phyloP scores from a whole-genome alignment of 1,140 invertebrate genomes.

The Carposina sasakii region DNA sequence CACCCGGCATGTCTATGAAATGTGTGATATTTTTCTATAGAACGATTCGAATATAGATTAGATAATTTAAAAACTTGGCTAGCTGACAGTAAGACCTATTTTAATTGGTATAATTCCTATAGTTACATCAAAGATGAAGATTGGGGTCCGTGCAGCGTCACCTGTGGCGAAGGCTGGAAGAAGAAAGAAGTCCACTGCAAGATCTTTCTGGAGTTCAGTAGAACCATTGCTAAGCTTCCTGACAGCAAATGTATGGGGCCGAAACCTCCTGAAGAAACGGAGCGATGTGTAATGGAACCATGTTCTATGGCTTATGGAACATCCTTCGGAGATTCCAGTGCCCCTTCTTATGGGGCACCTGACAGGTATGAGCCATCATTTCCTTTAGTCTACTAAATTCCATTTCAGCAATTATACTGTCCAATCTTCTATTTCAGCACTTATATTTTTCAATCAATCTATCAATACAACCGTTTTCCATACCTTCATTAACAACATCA shows the following conservation, averaged over 20 bases:
- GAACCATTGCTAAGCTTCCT: constrained; percentile 87
- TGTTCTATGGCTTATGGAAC: constrained; percentile 79
- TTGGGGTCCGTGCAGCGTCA: constrained; percentile 91
- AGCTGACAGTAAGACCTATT: background rate
- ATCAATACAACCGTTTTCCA: constrained; percentile 42
- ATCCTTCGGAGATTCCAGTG: constrained; percentile 77
- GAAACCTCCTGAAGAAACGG: constrained; percentile 85
- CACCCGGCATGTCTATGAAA: constrained; percentile 51
- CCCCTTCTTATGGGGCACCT: constrained; percentile 51
- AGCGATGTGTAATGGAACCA: constrained; percentile 83
- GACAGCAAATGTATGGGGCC: constrained; percentile 90
- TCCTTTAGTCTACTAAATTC: background rate
- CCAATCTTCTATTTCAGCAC: background rate
- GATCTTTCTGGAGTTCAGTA: constrained; percentile 93
- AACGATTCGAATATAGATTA: constrained; percentile 20
- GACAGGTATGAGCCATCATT: constrained; percentile 54
- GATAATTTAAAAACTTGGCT: background rate
- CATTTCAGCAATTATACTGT: background rate
- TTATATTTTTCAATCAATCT: constrained; percentile 28
- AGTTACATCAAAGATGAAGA: constrained; percentile 77
- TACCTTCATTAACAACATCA: constrained; percentile 48
- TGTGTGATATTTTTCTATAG: constrained; percentile 38
- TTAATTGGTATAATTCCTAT: constrained; percentile 17
- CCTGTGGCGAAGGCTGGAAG: constrained; percentile 90
- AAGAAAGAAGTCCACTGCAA: constrained; percentile 90